These are phyloP conservation scores for Cylindroiulus punctatus DNA, from an alignment of 2,888 invertebrate genomes.

Conservation along the genomic window DNA sequence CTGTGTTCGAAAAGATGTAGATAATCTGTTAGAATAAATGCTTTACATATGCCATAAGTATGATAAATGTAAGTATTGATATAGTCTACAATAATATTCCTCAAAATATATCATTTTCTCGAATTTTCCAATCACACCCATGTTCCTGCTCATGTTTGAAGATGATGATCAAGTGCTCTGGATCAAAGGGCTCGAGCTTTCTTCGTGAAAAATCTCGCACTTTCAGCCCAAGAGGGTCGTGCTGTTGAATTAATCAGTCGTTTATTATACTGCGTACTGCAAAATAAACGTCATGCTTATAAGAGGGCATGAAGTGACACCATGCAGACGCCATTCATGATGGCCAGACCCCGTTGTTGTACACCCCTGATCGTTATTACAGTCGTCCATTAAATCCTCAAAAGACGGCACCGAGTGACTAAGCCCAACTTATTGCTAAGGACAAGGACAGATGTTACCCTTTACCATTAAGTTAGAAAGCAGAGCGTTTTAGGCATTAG, in stretches of 20 bases:
- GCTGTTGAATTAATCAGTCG: not conserved
- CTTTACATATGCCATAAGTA: too few relatives aligned
- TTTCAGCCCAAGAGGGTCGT: not conserved
- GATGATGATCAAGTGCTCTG: too few relatives aligned
- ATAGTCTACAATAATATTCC: too few relatives aligned
- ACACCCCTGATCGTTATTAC: not conserved
- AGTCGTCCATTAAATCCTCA: not conserved
- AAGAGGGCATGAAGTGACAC: not conserved
- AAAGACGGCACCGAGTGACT: slow-evolving; percentile 8
- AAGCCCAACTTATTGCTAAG: not conserved
- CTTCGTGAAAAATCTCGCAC: too few relatives aligned
- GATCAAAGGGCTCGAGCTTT: too few relatives aligned
- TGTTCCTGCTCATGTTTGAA: too few relatives aligned
- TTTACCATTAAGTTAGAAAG: not conserved
- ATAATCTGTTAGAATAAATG: too few relatives aligned
- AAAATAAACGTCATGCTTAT: not conserved
- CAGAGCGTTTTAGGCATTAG: not conserved
- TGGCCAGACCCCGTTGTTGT: not conserved
- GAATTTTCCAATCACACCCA: too few relatives aligned
- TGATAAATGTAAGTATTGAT: too few relatives aligned
- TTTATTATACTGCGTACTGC: too few relatives aligned
- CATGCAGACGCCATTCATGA: not conserved
- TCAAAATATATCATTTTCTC: too few relatives aligned
- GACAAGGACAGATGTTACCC: slow-evolving; percentile 23
- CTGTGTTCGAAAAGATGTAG: too few relatives aligned